Evolutionary conservation across 2,888 invertebrate genomes (phyloP), one percentile per base, ranked within the genome.

Genomic region (Herminia tarsipennalis): DNA sequence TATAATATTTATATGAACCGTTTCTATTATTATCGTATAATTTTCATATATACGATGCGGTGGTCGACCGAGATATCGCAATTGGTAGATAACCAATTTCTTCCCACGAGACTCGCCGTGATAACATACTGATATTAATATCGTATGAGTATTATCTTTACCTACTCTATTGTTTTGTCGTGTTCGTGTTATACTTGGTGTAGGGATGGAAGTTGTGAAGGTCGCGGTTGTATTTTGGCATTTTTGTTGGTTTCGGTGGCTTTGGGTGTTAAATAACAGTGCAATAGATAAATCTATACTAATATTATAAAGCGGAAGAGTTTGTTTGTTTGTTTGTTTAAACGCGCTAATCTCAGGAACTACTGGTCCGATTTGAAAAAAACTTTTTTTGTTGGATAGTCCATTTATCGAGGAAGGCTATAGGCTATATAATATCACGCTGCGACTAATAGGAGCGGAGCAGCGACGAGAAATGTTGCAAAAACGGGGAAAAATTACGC

Each of bases 61-160:
- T 65, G 73, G 38, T 36, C 68, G 74, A 75, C 71, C 70, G 70
- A 77, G 74, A 75, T 85, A 82, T 80, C 75, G 50, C 56, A 58
- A 60, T 60, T 61, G 36, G 60, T 66, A 69, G 87, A 88, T 88
- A 88, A 63, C 78, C 55, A 48, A 47, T 64, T 83, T 83, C 85
- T 88, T 88, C 88, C 88, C 88, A 88, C 88, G 88, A 86, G 83
- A 84, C 76, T 67, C 56, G 47, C 51, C 24, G 45, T 60, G 72
- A 68, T 76, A 74, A 42, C 34, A 25, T 29, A 8, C 2, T 51
- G 25, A 44, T n/a, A n/a, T n/a, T n/a, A n/a, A n/a, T n/a, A n/a
- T 43, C 27, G 45, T 34, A 25, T 37, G 17, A 16, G 6, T 53
- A 21, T 50, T 54, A 48, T 51, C 43, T 34, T 60, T 43, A 57